A percentile compares a stretch with the other conserved stretches of the same genome.
Conservation (phyloP, 2,113 vertebrate genomes). For the Neotoma lepida region DNA sequence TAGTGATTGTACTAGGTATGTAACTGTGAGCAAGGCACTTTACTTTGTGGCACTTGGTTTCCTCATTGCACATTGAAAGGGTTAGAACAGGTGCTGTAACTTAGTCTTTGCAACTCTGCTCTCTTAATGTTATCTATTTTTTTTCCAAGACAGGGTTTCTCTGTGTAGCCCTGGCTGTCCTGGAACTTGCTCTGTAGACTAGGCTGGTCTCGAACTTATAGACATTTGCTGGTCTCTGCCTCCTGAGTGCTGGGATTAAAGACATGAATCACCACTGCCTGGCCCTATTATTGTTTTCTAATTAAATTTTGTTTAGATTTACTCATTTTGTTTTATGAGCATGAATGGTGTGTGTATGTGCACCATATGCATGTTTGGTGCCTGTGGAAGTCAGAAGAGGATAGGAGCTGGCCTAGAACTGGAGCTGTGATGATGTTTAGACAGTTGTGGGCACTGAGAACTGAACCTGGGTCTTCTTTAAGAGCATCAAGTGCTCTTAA, state of each 20-base stretch:
- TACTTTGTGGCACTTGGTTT: background rate
- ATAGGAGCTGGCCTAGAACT: background rate
- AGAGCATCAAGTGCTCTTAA: background rate
- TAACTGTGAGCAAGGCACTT: background rate
- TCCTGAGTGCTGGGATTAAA: background rate
- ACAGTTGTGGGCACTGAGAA: background rate
- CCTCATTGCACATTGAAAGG: constrained; percentile 11
- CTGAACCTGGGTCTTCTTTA: background rate
- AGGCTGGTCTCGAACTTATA: background rate
- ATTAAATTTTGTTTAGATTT: background rate
- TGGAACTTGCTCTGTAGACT: background rate
- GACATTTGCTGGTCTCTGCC: background rate
- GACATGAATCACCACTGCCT: background rate
- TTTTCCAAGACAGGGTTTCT: background rate
- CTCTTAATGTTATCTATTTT: background rate
- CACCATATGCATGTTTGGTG: background rate
- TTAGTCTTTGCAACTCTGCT: background rate
- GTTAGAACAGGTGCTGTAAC: background rate
- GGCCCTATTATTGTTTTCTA: background rate
- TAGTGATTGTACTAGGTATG: background rate
- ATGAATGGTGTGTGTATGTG: background rate
- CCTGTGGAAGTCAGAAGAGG: background rate
- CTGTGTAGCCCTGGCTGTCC: background rate
- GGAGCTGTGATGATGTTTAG: background rate
- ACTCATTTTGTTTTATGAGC: background rate